phyloP scores from a whole-genome alignment of 2,888 invertebrate species.

The Catocala nupta region DNA sequence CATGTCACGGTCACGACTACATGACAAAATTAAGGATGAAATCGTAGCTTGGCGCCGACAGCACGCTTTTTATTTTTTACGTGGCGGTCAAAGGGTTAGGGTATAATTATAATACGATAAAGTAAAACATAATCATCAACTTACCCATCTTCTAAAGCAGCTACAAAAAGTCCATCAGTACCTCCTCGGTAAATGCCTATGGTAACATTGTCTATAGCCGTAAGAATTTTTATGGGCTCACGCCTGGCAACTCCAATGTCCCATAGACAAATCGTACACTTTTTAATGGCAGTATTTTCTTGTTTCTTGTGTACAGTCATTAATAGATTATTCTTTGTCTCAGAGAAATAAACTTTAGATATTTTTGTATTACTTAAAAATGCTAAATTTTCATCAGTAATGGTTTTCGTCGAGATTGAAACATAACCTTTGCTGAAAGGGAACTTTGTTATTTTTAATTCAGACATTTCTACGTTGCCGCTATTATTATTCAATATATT shows the following conservation, averaged over 20 bases:
- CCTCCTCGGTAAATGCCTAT: constrained; percentile 69
- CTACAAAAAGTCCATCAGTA: constrained; percentile 75
- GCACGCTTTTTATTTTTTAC: no score
- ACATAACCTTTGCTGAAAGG: constrained; percentile 76
- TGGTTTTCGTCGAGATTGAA: constrained; percentile 59
- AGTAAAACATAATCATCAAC: constrained; percentile 23
- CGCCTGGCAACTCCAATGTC: constrained; percentile 69
- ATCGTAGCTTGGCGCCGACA: no score
- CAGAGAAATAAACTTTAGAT: constrained; percentile 65
- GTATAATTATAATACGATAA: no score
- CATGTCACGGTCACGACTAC: no score
- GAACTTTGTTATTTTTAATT: constrained; percentile 64
- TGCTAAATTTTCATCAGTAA: constrained; percentile 50
- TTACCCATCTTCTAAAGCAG: constrained; percentile 78
- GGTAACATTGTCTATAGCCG: constrained; percentile 70
- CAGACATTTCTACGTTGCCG: constrained; percentile 58
- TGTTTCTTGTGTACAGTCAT: constrained; percentile 69
- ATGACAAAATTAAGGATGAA: no score
- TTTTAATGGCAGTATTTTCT: constrained; percentile 47
- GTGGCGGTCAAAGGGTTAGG: no score
- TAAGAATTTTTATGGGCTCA: constrained; percentile 72
- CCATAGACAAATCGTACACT: constrained; percentile 75
- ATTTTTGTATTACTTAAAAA: constrained; percentile 67
- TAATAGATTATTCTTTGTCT: constrained; percentile 69
- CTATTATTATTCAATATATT: constrained; percentile 67